phyloP scores from a whole-genome alignment of 2,888 invertebrate species.

The Watsonalla cultraria region DNA sequence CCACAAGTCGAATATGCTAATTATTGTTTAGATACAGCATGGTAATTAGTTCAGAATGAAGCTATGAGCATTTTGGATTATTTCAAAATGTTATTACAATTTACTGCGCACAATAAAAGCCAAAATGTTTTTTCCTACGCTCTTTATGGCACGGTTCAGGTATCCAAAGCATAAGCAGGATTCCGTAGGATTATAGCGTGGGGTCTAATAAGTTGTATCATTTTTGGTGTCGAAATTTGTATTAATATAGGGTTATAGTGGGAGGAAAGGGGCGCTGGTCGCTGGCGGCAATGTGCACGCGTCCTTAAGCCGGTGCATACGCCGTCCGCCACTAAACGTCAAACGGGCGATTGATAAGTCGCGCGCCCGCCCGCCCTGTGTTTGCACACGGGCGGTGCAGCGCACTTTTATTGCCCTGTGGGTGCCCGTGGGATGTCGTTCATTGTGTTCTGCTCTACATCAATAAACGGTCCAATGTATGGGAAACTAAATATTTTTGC shows the following conservation, averaged over 20 bases:
- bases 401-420: slow-evolving; percentile 43
- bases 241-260: neutral
- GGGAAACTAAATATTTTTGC: slow-evolving; percentile 55
- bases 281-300: slow-evolving; percentile 45
- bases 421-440: slow-evolving; percentile 54
- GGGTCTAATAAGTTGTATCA: too few species aligned
- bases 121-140: too few species aligned
- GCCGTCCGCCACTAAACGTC: slow-evolving; percentile 62
- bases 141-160: too few species aligned
- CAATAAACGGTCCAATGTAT: slow-evolving; percentile 22
- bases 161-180: too few species aligned
- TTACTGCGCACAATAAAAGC: too few species aligned
- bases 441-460: slow-evolving; percentile 25
- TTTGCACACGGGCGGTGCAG: slow-evolving; percentile 38
- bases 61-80: too few species aligned
- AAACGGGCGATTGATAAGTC: slow-evolving; percentile 62
- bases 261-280: slow-evolving; percentile 30
- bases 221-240: too few species aligned
- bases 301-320: slow-evolving; percentile 47
- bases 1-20: too few species aligned
- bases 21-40: too few species aligned
- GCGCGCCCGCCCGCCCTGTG: slow-evolving; percentile 18
- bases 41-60: too few species aligned
- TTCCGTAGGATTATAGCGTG: too few species aligned
- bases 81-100: too few species aligned